These are phyloP conservation scores for Amblyopsis rosae DNA, from an alignment of 2,113 vertebrate species.

Conservation along the genomic window DNA sequence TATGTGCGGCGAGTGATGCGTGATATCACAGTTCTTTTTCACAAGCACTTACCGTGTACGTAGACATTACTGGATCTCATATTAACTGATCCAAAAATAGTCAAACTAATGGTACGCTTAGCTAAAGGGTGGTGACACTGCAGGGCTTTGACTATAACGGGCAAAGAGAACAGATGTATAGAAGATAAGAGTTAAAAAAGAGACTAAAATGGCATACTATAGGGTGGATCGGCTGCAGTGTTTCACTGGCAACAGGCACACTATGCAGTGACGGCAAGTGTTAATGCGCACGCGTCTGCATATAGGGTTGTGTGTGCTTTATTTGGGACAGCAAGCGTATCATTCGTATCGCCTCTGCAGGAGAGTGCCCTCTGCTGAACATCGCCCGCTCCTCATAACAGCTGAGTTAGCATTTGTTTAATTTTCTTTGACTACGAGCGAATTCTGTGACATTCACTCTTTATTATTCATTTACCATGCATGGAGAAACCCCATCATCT, in stretches of 20 bases:
- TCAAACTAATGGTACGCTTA: conserved; percentile 4
- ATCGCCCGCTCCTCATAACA: background rate
- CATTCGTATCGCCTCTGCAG: conserved; percentile 9
- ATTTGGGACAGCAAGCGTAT: conserved; percentile 8
- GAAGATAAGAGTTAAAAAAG: background rate
- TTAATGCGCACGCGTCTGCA: background rate
- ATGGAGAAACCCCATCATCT: too few relatives aligned
- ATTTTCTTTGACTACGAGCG: conserved; percentile 29
- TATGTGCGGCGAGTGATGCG: background rate
- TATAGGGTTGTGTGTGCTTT: conserved; percentile 22
- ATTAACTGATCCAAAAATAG: conserved; percentile 37
- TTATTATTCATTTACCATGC: background rate
- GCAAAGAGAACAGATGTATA: background rate
- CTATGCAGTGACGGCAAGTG: conserved; percentile 1
- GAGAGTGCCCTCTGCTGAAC: conserved; percentile 44
- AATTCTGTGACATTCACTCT: conserved; percentile 12
- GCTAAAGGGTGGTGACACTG: background rate
- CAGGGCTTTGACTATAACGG: background rate
- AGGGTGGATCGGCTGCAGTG: background rate
- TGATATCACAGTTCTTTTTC: background rate
- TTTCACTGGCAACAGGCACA: background rate
- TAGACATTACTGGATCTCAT: conserved; percentile 21
- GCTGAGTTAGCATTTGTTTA: conserved; percentile 19
- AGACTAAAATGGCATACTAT: background rate
- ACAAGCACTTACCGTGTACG: conserved; percentile 4